Evolutionary conservation across 2,113 vertebrate genomes (phyloP).

Genomic region (Sardina pilchardus): DNA sequence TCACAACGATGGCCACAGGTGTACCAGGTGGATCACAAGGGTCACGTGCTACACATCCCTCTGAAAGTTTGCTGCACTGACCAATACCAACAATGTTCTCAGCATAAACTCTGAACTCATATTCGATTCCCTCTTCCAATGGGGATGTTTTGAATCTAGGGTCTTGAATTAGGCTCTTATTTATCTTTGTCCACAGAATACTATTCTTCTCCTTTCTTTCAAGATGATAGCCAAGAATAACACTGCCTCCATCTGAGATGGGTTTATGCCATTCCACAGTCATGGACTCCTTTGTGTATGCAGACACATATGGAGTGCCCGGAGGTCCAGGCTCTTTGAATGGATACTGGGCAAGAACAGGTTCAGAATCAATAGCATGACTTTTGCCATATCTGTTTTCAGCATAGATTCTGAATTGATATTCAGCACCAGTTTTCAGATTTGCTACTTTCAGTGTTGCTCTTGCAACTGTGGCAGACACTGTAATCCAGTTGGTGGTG

Average conservation of each 20-base stretch:
- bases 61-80: conserved; percentile 92
- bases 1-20: conserved; percentile 89
- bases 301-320: conserved; percentile 89
- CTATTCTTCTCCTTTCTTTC: conserved; percentile 98
- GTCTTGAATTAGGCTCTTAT: conserved; percentile 92
- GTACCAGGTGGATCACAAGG: conserved; percentile 93
- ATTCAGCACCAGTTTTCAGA: conserved; percentile 94
- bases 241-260: conserved; percentile 92
- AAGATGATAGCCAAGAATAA: conserved; percentile 91
- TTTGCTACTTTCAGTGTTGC: conserved; percentile 90
- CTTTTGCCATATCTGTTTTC: conserved; percentile 97
- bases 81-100: conserved; percentile 97
- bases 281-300: conserved; percentile 90
- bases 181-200: conserved; percentile 96
- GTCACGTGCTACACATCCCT: conserved; percentile 89
- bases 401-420: conserved; percentile 95
- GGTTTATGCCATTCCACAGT: conserved; percentile 94
- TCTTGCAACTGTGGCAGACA: conserved; percentile 95
- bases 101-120: conserved; percentile 92
- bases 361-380: conserved; percentile 87
- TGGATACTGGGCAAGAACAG: conserved; percentile 91
- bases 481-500: conserved; percentile 87
- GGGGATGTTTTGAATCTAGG: conserved; percentile 87
- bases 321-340: conserved; percentile 96
- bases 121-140: conserved; percentile 96